A percentile compares a stretch with the other conserved stretches of the same genome.
Conservation (phyloP, 1,140 invertebrate species). For the Uloborus diversus region DNA sequence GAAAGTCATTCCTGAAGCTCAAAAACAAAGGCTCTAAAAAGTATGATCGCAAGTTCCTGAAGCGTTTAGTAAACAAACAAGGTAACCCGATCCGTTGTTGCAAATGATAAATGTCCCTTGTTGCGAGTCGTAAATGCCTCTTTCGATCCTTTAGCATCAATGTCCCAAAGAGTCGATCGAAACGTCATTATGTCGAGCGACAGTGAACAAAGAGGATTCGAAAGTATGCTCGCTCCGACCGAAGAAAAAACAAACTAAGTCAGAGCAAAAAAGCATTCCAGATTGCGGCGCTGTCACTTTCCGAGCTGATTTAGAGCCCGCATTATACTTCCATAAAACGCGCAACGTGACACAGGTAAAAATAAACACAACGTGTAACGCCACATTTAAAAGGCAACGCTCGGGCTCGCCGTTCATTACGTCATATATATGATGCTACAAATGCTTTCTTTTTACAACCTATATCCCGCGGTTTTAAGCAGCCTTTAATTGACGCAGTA, state of each 20-base stretch:
- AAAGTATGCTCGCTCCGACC: too few species aligned
- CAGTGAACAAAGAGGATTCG: too few species aligned
- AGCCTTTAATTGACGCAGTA: conserved; percentile 49
- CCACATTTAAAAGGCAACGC: conserved; percentile 31
- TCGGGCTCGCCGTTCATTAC: conserved; percentile 29
- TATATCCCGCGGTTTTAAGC: conserved; percentile 49
- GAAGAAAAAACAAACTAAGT: too few species aligned
- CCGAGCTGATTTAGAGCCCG: conserved; percentile 9
- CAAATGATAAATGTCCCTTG: not conserved
- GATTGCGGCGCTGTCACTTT: conserved; percentile 7
- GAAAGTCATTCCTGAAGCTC: too few species aligned
- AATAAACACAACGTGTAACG: conserved; percentile 48
- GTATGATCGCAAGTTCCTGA: too few species aligned
- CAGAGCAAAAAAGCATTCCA: not conserved
- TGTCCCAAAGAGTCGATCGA: too few species aligned
- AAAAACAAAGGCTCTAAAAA: too few species aligned
- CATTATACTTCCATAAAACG: conserved; percentile 42
- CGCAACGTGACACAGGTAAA: conserved; percentile 33
- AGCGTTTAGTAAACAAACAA: too few species aligned
- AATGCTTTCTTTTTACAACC: conserved; percentile 41
- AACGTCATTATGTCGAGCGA: too few species aligned
- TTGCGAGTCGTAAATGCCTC: not conserved
- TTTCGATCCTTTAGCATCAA: too few species aligned
- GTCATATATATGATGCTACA: conserved; percentile 23
- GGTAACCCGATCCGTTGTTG: not conserved